These are phyloP conservation scores for Heliornis fulica DNA, from an alignment of 2,113 vertebrate species.

Conservation along the genomic window DNA sequence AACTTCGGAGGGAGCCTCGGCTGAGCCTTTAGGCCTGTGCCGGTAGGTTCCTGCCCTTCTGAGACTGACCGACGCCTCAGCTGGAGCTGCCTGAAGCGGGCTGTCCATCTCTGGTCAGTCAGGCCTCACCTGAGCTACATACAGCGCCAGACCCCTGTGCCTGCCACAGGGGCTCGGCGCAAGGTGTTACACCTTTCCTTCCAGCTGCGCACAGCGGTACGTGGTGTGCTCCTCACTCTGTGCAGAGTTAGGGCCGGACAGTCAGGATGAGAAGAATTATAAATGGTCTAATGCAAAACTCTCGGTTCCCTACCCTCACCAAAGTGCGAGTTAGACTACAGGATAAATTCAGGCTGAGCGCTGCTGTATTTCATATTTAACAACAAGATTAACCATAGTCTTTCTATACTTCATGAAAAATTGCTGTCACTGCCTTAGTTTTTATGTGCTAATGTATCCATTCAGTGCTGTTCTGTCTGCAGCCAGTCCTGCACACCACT, in stretches of 20 bases:
- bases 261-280: background rate
- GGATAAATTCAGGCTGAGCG: background rate
- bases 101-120: background rate
- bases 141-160: background rate
- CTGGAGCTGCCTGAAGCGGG: background rate
- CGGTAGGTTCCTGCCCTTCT: background rate
- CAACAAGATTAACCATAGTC: background rate
- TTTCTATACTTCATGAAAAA: background rate
- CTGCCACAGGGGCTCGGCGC: rapidly evolving
- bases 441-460: background rate
- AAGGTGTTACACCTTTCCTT: background rate
- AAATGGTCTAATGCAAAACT: background rate
- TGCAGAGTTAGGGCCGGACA: background rate
- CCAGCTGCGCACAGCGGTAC: background rate
- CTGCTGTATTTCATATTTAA: background rate
- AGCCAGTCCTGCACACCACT: background rate
- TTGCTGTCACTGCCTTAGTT: background rate
- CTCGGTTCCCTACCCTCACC: background rate
- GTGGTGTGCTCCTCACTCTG: rapidly evolving
- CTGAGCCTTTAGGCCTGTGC: background rate
- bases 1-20: background rate
- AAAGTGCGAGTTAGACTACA: background rate
- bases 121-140: background rate
- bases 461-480: background rate
- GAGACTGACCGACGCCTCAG: rapidly evolving